phyloP scores from a whole-genome alignment of 2,113 vertebrate species.

The Reinhardtius hippoglossoides region DNA sequence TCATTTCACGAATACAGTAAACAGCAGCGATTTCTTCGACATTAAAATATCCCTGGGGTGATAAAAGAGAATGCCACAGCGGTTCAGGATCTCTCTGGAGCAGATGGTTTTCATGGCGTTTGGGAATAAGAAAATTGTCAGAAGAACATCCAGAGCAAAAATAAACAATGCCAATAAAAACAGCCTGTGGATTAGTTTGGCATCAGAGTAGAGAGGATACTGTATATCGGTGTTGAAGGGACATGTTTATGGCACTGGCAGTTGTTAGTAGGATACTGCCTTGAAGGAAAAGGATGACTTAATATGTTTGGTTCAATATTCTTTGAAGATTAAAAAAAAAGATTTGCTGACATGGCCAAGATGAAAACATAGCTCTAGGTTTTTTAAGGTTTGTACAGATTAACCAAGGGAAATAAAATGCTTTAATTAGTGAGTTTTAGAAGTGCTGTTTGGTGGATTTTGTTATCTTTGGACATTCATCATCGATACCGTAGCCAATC shows the following conservation, averaged over 20 bases:
- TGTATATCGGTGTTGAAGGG: conserved; percentile 16
- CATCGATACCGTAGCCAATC: no score
- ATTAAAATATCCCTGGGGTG: conserved; percentile 25
- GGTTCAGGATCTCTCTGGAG: conserved; percentile 19
- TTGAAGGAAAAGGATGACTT: conserved; percentile 6
- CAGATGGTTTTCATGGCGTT: conserved; percentile 49
- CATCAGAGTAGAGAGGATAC: conserved; percentile 27
- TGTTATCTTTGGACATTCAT: no score
- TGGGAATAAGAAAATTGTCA: conserved; percentile 42
- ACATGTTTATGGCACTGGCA: neutral
- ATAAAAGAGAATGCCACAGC: conserved; percentile 30
- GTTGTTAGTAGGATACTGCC: conserved; percentile 22
- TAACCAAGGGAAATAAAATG: neutral
- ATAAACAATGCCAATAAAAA: conserved; percentile 37
- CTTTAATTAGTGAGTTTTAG: neutral
- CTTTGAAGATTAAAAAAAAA: neutral
- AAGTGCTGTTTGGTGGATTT: no score
- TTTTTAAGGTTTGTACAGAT: no score
- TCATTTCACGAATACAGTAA: conserved; percentile 30
- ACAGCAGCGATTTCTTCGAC: conserved; percentile 21
- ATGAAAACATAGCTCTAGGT: neutral
- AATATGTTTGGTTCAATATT: neutral
- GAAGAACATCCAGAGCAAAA: conserved; percentile 44
- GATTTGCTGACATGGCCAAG: neutral
- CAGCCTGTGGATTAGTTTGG: conserved; percentile 42